Percentiles rank a stretch among this genome's conserved stretches.
Conservation (phyloP, 2,113 vertebrate genomes). For the Camelus dromedarius region DNA sequence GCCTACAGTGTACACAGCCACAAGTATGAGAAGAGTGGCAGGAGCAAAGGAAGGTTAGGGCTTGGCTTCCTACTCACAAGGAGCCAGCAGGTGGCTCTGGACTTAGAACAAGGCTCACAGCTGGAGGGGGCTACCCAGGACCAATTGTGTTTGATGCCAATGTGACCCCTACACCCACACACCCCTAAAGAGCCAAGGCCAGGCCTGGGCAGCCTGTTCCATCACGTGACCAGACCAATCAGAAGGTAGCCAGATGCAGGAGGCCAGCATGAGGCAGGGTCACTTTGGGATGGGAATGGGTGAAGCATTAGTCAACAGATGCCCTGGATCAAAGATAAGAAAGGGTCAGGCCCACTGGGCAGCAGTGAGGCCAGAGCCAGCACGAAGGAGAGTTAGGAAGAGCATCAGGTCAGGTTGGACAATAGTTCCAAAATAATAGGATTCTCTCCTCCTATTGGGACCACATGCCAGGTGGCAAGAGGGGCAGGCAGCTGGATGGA, state of each 20-base stretch:
- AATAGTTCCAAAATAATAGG: not conserved
- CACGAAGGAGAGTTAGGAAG: slow-evolving; percentile 12
- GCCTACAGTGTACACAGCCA: not conserved
- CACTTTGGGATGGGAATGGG: not conserved
- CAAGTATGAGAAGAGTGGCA: not conserved
- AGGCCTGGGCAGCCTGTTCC: not conserved
- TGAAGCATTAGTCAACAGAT: not conserved
- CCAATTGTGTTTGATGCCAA: not conserved
- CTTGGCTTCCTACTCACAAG: not conserved
- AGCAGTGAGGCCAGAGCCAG: not conserved
- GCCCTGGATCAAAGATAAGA: not conserved
- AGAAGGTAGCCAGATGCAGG: not conserved
- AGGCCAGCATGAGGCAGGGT: not conserved
- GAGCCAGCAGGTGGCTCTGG: not conserved
- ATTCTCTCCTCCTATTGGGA: not conserved
- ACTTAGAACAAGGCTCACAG: not conserved
- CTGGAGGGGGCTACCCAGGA: not conserved
- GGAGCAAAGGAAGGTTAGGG: not conserved
- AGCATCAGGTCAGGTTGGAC: not conserved
- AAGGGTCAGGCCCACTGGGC: not conserved
- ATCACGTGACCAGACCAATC: not conserved
- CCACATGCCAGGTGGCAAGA: not conserved
- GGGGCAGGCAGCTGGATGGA: not conserved
- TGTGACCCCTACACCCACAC: not conserved
- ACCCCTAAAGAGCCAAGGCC: not conserved